phyloP scores from a whole-genome alignment of 1,140 invertebrate genomes.

The Bombus sibiricus region DNA sequence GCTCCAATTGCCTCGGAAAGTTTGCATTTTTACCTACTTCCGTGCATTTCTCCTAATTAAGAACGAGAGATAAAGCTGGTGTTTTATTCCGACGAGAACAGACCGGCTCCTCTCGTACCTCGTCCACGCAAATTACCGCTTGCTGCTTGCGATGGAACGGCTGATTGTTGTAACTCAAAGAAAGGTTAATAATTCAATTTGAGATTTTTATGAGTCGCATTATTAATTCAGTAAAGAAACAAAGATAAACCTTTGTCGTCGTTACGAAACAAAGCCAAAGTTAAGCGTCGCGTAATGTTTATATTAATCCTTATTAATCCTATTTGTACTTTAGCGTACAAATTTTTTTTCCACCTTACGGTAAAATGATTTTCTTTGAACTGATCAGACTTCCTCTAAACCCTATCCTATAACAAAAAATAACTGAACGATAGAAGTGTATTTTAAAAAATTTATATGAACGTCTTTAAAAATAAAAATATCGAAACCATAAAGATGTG shows the following conservation, averaged over 20 bases:
- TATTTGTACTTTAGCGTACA: not conserved
- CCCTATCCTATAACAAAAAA: rapidly evolving
- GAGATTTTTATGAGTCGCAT: not conserved
- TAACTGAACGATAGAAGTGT: not conserved
- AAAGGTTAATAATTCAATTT: not conserved
- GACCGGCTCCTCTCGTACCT: not conserved
- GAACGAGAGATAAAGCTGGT: constrained; percentile 24
- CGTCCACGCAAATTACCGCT: not conserved
- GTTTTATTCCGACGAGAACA: constrained; percentile 3
- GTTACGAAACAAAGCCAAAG: not conserved
- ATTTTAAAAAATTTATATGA: no score
- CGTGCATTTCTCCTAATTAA: constrained; percentile 46
- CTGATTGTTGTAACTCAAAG: not conserved
- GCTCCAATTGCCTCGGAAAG: constrained; percentile 23
- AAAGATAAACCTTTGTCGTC: not conserved
- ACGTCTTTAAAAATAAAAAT: no score
- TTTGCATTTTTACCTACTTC: constrained; percentile 47
- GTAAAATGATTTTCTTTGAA: not conserved
- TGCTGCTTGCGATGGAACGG: not conserved
- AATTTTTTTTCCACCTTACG: not conserved
- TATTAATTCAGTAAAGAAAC: not conserved
- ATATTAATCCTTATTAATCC: not conserved
- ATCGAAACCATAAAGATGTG: no score
- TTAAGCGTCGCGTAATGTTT: not conserved
- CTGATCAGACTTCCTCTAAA: no score